Evolutionary conservation across 2,888 invertebrate species (phyloP), one percentile per base, ranked within the genome.

Genomic region (Pterostichus niger): DNA sequence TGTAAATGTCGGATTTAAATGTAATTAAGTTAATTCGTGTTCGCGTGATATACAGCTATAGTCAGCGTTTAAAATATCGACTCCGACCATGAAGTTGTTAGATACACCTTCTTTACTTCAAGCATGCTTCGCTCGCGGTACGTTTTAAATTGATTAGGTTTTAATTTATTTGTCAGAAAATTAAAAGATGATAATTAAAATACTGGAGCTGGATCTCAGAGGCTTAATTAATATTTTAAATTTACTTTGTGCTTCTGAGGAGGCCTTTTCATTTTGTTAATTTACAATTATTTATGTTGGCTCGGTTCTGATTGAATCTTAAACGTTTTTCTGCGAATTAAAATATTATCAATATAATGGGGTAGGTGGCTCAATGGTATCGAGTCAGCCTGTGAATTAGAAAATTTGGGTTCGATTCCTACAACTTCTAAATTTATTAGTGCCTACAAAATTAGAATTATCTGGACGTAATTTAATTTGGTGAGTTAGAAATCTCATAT

Each of bases 101-200:
- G 44, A 9, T 35, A 31, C n/a, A 64, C 64, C 64, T 33, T n/a
- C 13, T 13, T 33, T 31, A n/a, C 33, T 64, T n/a, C 35, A 17
- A 13, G 9, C 59, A 17, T 17, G 24, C 11, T 59, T 24, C 11
- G 24, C 59, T 31, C 17, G 44, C 15, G 35, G 40, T 17, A 11
- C 40, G 52, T 54, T 73, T 81, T 81, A 81, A 73, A 81, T 73
- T 81, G 81, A 81, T 81, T 81, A 73, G 59, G 54, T 81, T 81
- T 81, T 73, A 81, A 81, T 81, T 81, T 81, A 81, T 73, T 81
- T 81, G 81, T 56, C 71, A 35, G 73, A 73, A 81, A 81, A 81
- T 81, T 81, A 73, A 81, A 81, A 71, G 81, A 81, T 81, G 40
- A 73, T 81, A 73, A 81, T 81, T 79, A 79, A 79, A 81, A 73